Evolutionary conservation across 2,797 vertebrate species (phyloP), one percentile per base, ranked within the genome.

Genomic region (Platalea minor): DNA sequence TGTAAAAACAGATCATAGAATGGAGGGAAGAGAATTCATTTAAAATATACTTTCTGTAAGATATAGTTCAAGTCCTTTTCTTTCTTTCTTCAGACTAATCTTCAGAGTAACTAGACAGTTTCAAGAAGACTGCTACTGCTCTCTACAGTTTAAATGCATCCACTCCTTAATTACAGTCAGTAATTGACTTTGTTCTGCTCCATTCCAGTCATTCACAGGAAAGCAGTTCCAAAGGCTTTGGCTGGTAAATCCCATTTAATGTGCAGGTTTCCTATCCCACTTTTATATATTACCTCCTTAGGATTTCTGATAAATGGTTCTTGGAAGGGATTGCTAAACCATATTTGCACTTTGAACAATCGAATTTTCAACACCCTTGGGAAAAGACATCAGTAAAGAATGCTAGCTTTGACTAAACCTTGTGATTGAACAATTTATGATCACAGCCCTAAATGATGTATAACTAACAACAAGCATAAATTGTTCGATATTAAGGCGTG

Each of bases 121-220:
- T 99, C 99, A 98, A 98, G 98, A 99, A 99, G 99, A 98, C 98
- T 99, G 99, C 99, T 99, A 99, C 99, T 99, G 99, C 99, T 99
- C 99, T 99, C 99, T 99, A 99, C 99, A 99, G 99, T 99, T 99
- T 98, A 98, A 99, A 99, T 97, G 94, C 97, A 97, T 98, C 98
- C 98, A 98, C 97, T 98, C 98, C 98, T 98, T 98, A 98, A 98
- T 98, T 98, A 98, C 97, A 98, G 94, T 85, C 98, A 97, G 97
- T 98, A 98, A 98, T 98, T 98, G 98, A 98, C 98, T 98, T 98
- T 98, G 97, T 98, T 98, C 97, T 97, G 96, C 96, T 98, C 96
- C 85, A 92, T 96, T 96, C 97, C 94, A 98, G 97, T 97, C 98
- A 97, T 96, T 98, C 96, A 94, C 86, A 98, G 95, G 80, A 91